phyloP scores from a whole-genome alignment of 2,888 invertebrate genomes.

The Lissonota sp. region DNA sequence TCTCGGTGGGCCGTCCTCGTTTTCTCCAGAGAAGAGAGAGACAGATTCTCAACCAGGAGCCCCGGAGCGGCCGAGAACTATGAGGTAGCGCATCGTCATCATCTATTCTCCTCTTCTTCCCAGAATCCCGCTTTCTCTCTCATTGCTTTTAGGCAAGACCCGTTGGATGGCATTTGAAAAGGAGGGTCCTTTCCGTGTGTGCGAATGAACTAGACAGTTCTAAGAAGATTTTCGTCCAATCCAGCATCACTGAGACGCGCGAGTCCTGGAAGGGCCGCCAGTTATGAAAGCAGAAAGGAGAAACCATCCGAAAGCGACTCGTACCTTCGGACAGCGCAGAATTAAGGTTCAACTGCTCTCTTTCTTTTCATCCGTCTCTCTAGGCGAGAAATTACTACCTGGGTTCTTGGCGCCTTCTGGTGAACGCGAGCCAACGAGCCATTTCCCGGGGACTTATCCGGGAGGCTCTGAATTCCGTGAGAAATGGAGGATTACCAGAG shows the following conservation, averaged over 20 bases:
- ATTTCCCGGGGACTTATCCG: conserved; percentile 14
- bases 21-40: conserved; percentile 54
- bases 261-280: conserved; percentile 32
- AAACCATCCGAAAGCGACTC: conserved; percentile 3
- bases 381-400: conserved; percentile 26
- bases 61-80: conserved; percentile 41
- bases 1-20: conserved; percentile 61
- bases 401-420: background rate
- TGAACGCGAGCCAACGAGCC: conserved; percentile 18
- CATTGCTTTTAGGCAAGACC: conserved; percentile 20
- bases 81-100: conserved; percentile 42
- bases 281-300: conserved; percentile 45
- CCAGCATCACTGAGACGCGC: conserved; percentile 8
- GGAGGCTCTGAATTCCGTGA: conserved; percentile 14
- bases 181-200: conserved; percentile 21
- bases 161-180: conserved; percentile 51
- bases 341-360: conserved; percentile 44
- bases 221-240: conserved; percentile 43
- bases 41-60: conserved; percentile 29
- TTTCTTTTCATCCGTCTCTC: background rate
- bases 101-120: conserved; percentile 57
- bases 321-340: conserved; percentile 41
- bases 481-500: conserved; percentile 8
- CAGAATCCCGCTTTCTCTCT: conserved; percentile 23
- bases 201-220: conserved; percentile 44